Conservation (phyloP, 2,888 invertebrate species). For the Apamea epomidion region DNA sequence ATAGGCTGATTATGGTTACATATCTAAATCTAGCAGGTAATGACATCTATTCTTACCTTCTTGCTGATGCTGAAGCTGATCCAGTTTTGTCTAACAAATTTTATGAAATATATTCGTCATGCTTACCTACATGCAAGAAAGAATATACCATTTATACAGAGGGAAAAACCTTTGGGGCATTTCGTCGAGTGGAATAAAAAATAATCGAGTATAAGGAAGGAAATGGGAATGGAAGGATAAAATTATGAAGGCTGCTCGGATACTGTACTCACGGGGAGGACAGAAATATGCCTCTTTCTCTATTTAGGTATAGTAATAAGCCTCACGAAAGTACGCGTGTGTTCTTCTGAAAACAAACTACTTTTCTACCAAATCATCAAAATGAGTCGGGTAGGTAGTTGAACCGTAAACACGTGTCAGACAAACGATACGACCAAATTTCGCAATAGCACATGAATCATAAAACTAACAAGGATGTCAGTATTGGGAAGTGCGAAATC, state of each 20-base stretch:
- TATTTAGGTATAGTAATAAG: neutral
- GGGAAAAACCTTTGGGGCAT: neutral
- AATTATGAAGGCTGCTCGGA: neutral
- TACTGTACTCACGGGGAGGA: neutral
- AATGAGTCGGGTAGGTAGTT: neutral
- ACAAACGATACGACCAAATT: neutral
- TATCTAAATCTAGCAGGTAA: neutral
- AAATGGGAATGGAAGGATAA: neutral
- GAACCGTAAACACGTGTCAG: neutral
- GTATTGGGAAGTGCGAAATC: neutral
- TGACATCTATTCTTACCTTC: neutral
- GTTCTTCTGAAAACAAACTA: neutral
- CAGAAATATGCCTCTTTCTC: neutral
- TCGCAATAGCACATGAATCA: neutral
- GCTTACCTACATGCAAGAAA: neutral
- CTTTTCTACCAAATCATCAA: neutral
- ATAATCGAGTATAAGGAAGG: neutral
- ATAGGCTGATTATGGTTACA: neutral
- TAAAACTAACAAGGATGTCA: neutral
- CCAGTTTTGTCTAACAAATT: neutral
- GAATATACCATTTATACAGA: neutral
- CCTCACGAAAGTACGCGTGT: neutral
- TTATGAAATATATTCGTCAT: neutral
- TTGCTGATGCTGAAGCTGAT: neutral
- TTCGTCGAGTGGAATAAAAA: slow-evolving; percentile 1